These are phyloP conservation scores for Gymnodraco acuticeps DNA, from an alignment of 2,797 vertebrate species.

Conservation along the genomic window DNA sequence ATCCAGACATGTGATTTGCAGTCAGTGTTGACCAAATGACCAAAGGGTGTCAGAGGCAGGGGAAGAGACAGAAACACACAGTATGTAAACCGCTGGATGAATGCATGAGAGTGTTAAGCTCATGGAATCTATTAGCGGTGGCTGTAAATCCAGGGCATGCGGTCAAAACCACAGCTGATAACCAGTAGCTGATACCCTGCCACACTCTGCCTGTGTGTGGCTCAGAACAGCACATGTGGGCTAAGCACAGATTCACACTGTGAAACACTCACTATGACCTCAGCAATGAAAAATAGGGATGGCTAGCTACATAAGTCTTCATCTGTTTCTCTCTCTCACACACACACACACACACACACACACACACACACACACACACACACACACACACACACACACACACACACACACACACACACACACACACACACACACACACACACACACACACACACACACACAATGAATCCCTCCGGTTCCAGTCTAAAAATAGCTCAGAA, in stretches of 20 bases:
- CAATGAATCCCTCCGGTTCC: constrained; percentile 28
- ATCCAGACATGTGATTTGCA: constrained; percentile 54
- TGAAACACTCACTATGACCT: constrained; percentile 32
- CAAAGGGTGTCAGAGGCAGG: neutral
- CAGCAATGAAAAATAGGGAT: constrained; percentile 28
- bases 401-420: constrained; percentile 22
- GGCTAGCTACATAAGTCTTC: constrained; percentile 34
- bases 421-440: no score
- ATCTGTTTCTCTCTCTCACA: constrained; percentile 48
- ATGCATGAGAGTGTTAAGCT: constrained; percentile 27
- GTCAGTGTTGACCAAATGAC: constrained; percentile 69
- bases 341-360: no score
- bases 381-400: neutral
- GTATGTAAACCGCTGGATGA: constrained; percentile 9
- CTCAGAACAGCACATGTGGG: constrained; percentile 49
- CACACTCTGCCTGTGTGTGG: constrained; percentile 35
- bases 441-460: constrained; percentile 30
- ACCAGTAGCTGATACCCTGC: constrained; percentile 56
- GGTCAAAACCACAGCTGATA: constrained; percentile 56
- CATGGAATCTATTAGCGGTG: constrained; percentile 51
- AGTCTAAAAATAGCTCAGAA: constrained; percentile 68
- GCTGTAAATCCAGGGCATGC: constrained; percentile 49
- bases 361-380: constrained; percentile 19
- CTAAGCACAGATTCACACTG: constrained; percentile 16
- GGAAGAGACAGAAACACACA: neutral